Percentiles rank a stretch among this genome's conserved stretches.
Evolutionary conservation across 1,140 invertebrate species (phyloP).

Genomic region (Calliopsis andreniformis): DNA sequence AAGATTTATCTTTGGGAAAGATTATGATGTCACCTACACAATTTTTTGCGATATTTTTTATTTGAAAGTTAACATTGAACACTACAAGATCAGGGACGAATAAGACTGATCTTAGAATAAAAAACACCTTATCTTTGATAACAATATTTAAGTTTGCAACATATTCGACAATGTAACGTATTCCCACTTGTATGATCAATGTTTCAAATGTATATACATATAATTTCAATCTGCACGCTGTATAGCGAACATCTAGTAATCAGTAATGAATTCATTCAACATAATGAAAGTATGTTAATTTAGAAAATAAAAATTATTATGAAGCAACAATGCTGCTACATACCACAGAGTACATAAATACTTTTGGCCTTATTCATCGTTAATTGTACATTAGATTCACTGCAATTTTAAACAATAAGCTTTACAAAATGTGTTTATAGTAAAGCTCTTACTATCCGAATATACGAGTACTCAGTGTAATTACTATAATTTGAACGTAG

Average conservation of each 20-base stretch:
- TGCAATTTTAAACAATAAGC: constrained; percentile 15
- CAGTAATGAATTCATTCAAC: constrained; percentile 1
- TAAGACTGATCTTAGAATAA: constrained; percentile 42
- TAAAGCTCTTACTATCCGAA: too few species aligned
- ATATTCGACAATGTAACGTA: constrained; percentile 21
- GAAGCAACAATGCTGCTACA: background rate
- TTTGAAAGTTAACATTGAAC: constrained; percentile 26
- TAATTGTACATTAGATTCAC: constrained; percentile 19
- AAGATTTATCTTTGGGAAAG: background rate
- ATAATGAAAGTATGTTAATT: constrained; percentile 31
- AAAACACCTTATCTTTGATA: constrained; percentile 17
- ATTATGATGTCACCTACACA: background rate
- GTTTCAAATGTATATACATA: background rate
- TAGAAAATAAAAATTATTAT: constrained; percentile 5
- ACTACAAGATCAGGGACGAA: constrained; percentile 35
- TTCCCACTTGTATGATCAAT: constrained; percentile 17
- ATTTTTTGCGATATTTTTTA: background rate
- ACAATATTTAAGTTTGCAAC: constrained; percentile 18
- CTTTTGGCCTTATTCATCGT: background rate
- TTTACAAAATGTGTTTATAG: constrained; percentile 27
- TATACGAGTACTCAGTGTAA: too few species aligned
- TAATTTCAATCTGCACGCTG: background rate
- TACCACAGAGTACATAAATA: background rate
- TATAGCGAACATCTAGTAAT: background rate
- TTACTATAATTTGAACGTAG: too few species aligned